Conservation (phyloP, 2,113 vertebrate genomes). For the Hypocryptadius cinnamomeus region DNA sequence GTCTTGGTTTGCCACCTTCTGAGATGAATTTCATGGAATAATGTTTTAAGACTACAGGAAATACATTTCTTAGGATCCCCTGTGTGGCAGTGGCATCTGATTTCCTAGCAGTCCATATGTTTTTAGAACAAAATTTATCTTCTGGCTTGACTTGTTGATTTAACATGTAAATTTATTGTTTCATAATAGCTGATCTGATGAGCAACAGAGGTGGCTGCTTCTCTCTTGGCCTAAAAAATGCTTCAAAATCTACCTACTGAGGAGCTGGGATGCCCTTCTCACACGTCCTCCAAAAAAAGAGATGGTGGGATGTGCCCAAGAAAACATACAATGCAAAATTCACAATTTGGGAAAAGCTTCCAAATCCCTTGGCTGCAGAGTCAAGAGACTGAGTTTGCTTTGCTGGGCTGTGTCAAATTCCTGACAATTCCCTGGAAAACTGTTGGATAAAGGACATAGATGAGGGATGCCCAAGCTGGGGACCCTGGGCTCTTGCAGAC, state of each 20-base stretch:
- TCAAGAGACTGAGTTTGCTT: neutral
- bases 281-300: neutral
- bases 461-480: neutral
- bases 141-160: neutral
- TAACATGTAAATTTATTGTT: neutral
- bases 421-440: neutral
- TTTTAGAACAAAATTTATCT: neutral
- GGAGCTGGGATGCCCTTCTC: neutral
- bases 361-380: neutral
- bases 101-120: neutral
- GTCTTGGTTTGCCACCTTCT: neutral
- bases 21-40: neutral
- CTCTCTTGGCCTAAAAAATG: neutral
- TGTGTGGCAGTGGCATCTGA: neutral
- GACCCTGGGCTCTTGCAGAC: neutral
- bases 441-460: neutral
- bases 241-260: neutral
- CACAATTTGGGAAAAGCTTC: neutral
- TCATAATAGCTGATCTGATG: neutral
- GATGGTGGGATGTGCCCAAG: neutral
- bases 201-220: neutral
- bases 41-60: neutral
- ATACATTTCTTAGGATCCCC: neutral
- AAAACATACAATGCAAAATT: neutral
- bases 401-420: neutral